Base-by-base conservation (phyloP, 2,888 invertebrate genomes). In the Lochmaea capreae region DNA sequence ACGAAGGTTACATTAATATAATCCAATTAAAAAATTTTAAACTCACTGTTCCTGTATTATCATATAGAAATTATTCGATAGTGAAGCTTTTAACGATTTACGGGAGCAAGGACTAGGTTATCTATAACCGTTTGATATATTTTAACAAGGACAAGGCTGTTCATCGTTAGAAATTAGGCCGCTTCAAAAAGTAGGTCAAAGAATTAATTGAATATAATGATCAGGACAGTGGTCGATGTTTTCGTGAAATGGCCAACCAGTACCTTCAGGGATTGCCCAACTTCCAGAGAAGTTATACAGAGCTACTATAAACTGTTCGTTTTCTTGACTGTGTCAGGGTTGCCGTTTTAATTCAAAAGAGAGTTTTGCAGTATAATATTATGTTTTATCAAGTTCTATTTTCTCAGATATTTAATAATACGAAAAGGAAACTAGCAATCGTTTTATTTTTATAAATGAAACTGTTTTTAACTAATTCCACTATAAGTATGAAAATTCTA, bases 121-220 rank as follows among this genome's bases (percentile, higher is more conserved):
- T 18, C 16, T 57, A 57, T 14, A 46, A 46, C 14, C 14, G 46
- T 46, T 46, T 12, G 57, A 57, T 10, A 57, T 57, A 22, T 57
- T 18, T 22, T 18, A 22, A 57, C 57, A 57, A 57, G 57, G 18
- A 57, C 57, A 57, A 57, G 57, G 57, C 12, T 57, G 22, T 9
- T 8, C 57, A 57, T 57, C 57, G n/a, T 10, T 57, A 57, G 57
- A 22, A 57, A 57, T 57, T 57, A 22, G 57, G 57, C 5, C 57
- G 57, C n/a, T 22, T 16, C 1, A 11, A 22, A 22, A 57, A 57
- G 18, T 57, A 10, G 57, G 57, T 57, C 18, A 57, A 57, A 57
- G 57, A 57, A 57, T 57, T 57, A 16, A 57, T 57, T 57, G 57
- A 57, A 57, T 57, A 57, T 57, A 57, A 22, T 57, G 57, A 57